phyloP scores from a whole-genome alignment of 2,888 invertebrate species.

The Melinaea menophilus region DNA sequence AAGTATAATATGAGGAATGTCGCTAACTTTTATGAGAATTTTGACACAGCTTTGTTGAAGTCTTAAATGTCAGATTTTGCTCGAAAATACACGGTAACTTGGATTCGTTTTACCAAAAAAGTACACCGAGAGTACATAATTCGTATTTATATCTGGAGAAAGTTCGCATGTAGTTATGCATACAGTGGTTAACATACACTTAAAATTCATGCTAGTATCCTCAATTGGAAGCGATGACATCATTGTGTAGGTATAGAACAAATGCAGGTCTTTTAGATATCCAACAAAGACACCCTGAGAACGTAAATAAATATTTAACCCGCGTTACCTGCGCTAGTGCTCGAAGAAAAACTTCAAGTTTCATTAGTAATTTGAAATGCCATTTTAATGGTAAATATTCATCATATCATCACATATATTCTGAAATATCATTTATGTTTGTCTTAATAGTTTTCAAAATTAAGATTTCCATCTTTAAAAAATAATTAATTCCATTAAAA shows the following conservation, averaged over 20 bases:
- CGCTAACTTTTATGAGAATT: conserved; percentile 16
- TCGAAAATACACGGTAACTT: conserved; percentile 21
- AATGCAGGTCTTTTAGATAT: conserved; percentile 18
- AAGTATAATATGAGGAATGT: conserved; percentile 11
- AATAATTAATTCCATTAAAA: no score
- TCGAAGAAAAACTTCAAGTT: no score
- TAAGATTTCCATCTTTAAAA: no score
- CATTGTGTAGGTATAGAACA: conserved; percentile 31
- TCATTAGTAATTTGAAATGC: no score
- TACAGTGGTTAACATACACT: conserved; percentile 23
- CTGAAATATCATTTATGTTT: no score
- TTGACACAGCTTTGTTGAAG: conserved; percentile 36
- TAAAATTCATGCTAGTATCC: conserved; percentile 28
- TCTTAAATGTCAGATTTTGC: conserved; percentile 28
- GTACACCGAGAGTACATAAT: background rate
- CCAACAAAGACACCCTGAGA: conserved; percentile 7
- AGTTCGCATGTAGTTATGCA: conserved; percentile 15
- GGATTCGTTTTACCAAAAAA: background rate
- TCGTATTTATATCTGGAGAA: conserved; percentile 15
- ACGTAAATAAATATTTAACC: no score
- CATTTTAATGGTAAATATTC: no score
- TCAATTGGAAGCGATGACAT: conserved; percentile 42
- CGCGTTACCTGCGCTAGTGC: no score
- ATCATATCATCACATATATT: no score
- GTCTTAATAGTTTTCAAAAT: no score